Percentiles rank a stretch among this genome's conserved stretches.
Evolutionary conservation across 2,113 vertebrate species (phyloP).

Genomic region (Chamaetylas fuelleborni): DNA sequence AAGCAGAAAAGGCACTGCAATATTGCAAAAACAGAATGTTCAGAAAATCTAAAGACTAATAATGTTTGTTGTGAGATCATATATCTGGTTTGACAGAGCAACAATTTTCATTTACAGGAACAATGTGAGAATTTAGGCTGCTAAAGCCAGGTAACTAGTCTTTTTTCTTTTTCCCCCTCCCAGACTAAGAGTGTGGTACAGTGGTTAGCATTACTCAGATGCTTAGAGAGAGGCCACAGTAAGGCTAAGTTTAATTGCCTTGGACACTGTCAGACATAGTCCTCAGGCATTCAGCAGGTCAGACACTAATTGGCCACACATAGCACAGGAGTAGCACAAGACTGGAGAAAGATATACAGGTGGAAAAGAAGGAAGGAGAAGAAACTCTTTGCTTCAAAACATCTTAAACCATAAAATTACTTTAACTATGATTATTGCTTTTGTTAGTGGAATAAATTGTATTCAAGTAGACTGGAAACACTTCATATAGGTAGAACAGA

Average conservation of each 20-base stretch:
- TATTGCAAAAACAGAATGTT: not conserved
- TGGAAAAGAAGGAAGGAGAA: not conserved
- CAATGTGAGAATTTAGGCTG: not conserved
- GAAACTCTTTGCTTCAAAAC: not conserved
- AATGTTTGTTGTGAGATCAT: not conserved
- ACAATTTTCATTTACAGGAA: not conserved
- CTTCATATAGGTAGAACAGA: not conserved
- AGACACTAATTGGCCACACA: not conserved
- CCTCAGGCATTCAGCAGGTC: not conserved
- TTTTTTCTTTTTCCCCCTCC: fast-evolving
- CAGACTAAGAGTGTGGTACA: not conserved
- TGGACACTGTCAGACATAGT: not conserved
- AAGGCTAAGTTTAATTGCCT: not conserved
- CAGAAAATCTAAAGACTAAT: not conserved
- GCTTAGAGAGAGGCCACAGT: not conserved
- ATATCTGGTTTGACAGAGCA: not conserved
- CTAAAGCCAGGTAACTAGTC: not conserved
- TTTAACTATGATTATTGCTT: not conserved
- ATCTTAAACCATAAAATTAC: not conserved
- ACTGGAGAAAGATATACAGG: not conserved
- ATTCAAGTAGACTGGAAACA: not conserved
- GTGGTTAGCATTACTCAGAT: not conserved
- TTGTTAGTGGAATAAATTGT: not conserved
- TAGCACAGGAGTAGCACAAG: not conserved
- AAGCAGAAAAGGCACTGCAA: not conserved